Evolutionary conservation across 2,888 invertebrate genomes (phyloP).

Genomic region (Pseudococcus jackbeardsleyi): DNA sequence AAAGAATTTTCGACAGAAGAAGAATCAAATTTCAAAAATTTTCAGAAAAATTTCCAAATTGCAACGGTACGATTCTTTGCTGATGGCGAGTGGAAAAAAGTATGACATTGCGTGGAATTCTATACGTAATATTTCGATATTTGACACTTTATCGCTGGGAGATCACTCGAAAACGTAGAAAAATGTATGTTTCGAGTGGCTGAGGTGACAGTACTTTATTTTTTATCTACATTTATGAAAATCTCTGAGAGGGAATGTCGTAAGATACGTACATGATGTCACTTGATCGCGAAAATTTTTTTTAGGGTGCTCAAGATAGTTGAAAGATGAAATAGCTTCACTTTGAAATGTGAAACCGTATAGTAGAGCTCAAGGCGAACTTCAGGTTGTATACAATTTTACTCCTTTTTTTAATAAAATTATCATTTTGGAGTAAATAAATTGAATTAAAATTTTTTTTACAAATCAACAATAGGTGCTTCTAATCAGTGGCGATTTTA

Average conservation of each 20-base stretch:
- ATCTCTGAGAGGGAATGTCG: not conserved
- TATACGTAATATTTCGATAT: not conserved
- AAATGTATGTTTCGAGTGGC: not conserved
- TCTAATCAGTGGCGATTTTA: too few species aligned
- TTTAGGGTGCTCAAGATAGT: too few species aligned
- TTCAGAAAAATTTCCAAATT: not conserved
- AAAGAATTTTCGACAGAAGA: not conserved
- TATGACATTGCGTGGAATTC: not conserved
- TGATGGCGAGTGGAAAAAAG: not conserved
- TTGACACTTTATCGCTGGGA: not conserved
- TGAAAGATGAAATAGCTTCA: too few species aligned
- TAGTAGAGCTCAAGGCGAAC: too few species aligned
- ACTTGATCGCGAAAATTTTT: too few species aligned
- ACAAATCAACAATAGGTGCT: too few species aligned
- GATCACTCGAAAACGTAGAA: not conserved
- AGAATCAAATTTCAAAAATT: not conserved
- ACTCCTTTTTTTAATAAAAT: too few species aligned
- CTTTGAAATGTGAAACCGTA: too few species aligned
- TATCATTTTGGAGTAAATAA: too few species aligned
- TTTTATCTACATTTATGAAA: not conserved
- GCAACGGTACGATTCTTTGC: not conserved
- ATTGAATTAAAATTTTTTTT: too few species aligned
- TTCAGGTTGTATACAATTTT: too few species aligned
- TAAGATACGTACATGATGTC: not conserved
- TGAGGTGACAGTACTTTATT: not conserved